Evolutionary conservation across 2,888 invertebrate species (phyloP), one percentile per base, ranked within the genome.

Genomic region (Euclidia mi): DNA sequence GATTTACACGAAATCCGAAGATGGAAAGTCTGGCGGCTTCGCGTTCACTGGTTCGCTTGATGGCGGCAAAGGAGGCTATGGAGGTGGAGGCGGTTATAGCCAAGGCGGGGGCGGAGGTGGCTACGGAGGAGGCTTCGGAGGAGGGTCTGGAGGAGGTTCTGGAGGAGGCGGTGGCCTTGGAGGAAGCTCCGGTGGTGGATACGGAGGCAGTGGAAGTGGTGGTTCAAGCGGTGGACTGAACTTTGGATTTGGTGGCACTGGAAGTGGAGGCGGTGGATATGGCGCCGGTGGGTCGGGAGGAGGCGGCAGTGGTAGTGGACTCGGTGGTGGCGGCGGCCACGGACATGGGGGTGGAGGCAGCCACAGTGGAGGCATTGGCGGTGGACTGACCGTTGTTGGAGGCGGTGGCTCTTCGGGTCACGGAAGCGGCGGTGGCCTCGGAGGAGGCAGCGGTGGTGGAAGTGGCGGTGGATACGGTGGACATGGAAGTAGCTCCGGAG

Each of bases 1-100:
- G 1, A 80, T 93, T 17, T 88, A 85, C 57, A 87, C 90, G 0
- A 87, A 90, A 62, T 90, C 92, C 14, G 86, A 89, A 20, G 92
- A 93, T 51, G 92, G 92, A 51, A 93, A 90, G 61, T 94, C 94
- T 48, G 92, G 92, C 50, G 94, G 92, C 1, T 92, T 89, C 53
- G 92, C 91, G 2, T 93, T 89, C 55, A 92, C 92, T 18, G 94
- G 94, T 12, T 79, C 80, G 1, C 64, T 89, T n/a, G 82, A 76
- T 3, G 85, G 85, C 17, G 88, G 87, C 0, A 89, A 89, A 60
- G 90, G 92, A 11, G 90, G 90, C 29, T 87, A 87, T 35, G 95
- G 95, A 11, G 90, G 91, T 7, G 91, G 91, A 3, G 91, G 91
- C 0, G 88, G 89, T 7, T 80, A 81, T 38, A 85, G 87, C 47